A percentile compares a stretch with the other conserved stretches of the same genome.
Conservation (phyloP, 2,797 vertebrate genomes). For the Mormyrops attenuatus region DNA sequence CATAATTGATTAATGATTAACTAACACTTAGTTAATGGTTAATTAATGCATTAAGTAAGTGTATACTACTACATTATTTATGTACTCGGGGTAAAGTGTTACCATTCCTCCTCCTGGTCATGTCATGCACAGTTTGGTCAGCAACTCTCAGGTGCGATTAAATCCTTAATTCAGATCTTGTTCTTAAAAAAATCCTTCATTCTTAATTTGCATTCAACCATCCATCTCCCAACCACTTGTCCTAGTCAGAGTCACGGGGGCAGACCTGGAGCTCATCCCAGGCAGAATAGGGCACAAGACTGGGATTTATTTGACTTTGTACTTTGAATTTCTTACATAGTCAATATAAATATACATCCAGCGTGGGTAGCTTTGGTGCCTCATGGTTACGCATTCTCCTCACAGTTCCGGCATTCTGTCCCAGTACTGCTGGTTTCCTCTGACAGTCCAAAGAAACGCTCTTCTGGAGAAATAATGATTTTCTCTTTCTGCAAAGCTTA, state of each 20-base stretch:
- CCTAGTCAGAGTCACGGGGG: neutral
- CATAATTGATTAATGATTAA: neutral
- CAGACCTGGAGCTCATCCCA: neutral
- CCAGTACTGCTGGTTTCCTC: neutral
- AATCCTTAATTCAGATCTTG: neutral
- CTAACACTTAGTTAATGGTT: too few relatives aligned
- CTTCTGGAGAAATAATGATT: neutral
- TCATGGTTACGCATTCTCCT: neutral
- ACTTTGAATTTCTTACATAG: neutral
- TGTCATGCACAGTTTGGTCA: neutral
- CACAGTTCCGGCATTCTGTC: neutral
- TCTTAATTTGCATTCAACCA: neutral
- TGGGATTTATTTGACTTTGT: neutral
- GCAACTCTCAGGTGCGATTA: neutral
- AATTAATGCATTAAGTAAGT: neutral
- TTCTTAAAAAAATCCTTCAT: neutral
- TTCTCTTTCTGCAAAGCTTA: neutral
- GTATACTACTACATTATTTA: neutral
- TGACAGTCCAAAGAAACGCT: neutral
- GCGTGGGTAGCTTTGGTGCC: neutral
- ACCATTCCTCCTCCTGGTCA: neutral
- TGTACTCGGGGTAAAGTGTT: neutral
- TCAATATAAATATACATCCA: neutral
- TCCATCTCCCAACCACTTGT: neutral
- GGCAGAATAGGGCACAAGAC: neutral